phyloP scores from a whole-genome alignment of 2,797 vertebrate genomes.

The Sebastes glaucus region DNA sequence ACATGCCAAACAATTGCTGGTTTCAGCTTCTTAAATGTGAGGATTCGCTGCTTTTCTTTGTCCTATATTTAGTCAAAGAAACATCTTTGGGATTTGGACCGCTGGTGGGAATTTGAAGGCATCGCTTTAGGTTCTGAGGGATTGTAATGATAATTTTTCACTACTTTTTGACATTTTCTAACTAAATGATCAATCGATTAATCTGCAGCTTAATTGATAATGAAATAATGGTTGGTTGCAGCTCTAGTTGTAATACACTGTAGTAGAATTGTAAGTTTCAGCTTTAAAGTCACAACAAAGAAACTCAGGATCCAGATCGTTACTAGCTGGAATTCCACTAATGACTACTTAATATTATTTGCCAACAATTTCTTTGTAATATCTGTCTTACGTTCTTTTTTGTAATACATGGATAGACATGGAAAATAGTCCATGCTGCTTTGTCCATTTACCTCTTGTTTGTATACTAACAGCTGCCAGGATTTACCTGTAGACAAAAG shows the following conservation, averaged over 20 bases:
- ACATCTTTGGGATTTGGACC: not conserved
- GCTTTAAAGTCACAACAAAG: conserved; percentile 14
- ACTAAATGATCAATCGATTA: not conserved
- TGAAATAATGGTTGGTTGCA: not conserved
- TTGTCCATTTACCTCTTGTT: conserved; percentile 23
- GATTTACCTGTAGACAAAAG: conserved; percentile 53
- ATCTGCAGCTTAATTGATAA: not conserved
- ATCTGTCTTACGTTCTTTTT: not conserved
- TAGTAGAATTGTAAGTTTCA: not conserved
- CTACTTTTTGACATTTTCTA: not conserved
- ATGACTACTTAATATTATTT: conserved; percentile 39
- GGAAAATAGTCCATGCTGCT: conserved; percentile 5
- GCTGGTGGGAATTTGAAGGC: not conserved
- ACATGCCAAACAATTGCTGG: not conserved
- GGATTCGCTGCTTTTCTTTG: not conserved
- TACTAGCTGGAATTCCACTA: conserved; percentile 6
- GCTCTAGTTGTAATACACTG: conserved; percentile 10
- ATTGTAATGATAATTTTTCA: not conserved
- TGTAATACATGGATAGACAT: not conserved
- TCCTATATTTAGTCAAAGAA: not conserved
- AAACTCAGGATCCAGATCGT: conserved; percentile 58
- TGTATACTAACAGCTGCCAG: not conserved
- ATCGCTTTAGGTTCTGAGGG: not conserved
- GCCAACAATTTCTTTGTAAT: conserved; percentile 26
- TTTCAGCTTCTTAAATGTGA: not conserved